Evolutionary conservation across 2,888 invertebrate genomes (phyloP), one percentile per base, ranked within the genome.

Genomic region (Andrena haemorrhoa): DNA sequence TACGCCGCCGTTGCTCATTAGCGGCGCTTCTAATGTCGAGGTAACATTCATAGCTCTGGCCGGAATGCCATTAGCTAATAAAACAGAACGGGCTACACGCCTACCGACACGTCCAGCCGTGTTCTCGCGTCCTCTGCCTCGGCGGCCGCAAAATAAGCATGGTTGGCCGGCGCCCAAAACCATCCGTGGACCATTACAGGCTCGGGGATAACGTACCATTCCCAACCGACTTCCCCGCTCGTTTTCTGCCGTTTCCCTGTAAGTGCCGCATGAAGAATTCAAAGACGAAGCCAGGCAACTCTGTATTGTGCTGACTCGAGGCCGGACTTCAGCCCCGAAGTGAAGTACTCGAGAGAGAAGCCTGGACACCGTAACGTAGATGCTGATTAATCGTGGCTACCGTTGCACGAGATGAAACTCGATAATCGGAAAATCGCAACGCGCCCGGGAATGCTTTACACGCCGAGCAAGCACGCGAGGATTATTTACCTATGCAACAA

Each of bases 1-100:
- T 61, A 26, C 79, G 68, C 72, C 72, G 68, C 75, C 72, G 56
- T 53, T 65, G 61, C 79, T 86, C 83, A 68, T 86, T 86, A 85
- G 80, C 74, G 73, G 84, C 61, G 74, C 85, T 61, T 80, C 76
- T 73, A 72, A 83, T 75, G 70, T 53, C 75, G 53, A 16, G 29
- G 23, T 58, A 76, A 74, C 79, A 78, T 77, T 78, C 75, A 47
- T 81, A 61, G 64, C 51, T 12, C n/a, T 33, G 61, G 58, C 64
- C 49, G 12, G 69, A 61, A 71, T 70, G 64, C 41, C 79, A 73
- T 79, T 83, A 79, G 65, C 74, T 83, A 87, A 72, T 85, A 68
- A 83, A 86, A 68, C 68, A 53, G 66, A 56, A 33, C n/a, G 49
- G 20, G 49, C 33, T 23, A 41, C 60, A 70, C 33, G 33, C 49